Percentiles rank a stretch among this genome's conserved stretches.
phyloP scores from a whole-genome alignment of 2,797 vertebrate species.

The Australoheros facetus region DNA sequence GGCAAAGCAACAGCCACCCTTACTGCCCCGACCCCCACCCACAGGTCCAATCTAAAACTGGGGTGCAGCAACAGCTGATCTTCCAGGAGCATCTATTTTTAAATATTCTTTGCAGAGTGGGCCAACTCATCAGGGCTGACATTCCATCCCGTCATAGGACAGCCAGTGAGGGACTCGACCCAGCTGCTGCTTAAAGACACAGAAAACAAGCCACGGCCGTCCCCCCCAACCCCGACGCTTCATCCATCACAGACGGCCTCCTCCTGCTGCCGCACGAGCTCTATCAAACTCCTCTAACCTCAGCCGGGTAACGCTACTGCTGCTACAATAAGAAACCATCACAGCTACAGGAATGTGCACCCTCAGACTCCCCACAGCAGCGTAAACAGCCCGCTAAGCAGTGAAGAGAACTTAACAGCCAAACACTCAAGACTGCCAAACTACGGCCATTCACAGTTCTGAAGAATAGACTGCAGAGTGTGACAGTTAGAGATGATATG shows the following conservation, averaged over 20 bases:
- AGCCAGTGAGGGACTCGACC: conserved; percentile 48
- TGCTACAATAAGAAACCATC: conserved; percentile 22
- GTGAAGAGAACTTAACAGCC: neutral
- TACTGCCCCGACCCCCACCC: conserved; percentile 21
- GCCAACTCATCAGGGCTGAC: conserved; percentile 73
- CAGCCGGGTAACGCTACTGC: conserved; percentile 3
- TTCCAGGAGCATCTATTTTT: conserved; percentile 81
- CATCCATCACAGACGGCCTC: neutral
- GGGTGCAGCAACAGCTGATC: conserved; percentile 80
- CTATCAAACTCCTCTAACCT: conserved; percentile 8
- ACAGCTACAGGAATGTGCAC: conserved; percentile 54
- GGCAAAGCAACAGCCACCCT: conserved; percentile 29
- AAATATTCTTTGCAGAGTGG: conserved; percentile 73
- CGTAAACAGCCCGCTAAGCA: conserved; percentile 26
- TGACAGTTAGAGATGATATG: conserved; percentile 32
- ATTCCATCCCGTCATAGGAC: conserved; percentile 69
- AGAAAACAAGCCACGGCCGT: neutral
- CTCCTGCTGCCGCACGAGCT: neutral
- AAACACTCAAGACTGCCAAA: neutral
- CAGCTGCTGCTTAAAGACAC: conserved; percentile 62
- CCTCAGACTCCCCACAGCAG: conserved; percentile 31
- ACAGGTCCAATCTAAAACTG: conserved; percentile 49
- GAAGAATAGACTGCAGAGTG: neutral
- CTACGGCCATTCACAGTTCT: neutral
- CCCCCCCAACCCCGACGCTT: neutral